Evolutionary conservation across 2,113 vertebrate species (phyloP), one percentile per base, ranked within the genome.

Genomic region (Melanerpes aurifrons): DNA sequence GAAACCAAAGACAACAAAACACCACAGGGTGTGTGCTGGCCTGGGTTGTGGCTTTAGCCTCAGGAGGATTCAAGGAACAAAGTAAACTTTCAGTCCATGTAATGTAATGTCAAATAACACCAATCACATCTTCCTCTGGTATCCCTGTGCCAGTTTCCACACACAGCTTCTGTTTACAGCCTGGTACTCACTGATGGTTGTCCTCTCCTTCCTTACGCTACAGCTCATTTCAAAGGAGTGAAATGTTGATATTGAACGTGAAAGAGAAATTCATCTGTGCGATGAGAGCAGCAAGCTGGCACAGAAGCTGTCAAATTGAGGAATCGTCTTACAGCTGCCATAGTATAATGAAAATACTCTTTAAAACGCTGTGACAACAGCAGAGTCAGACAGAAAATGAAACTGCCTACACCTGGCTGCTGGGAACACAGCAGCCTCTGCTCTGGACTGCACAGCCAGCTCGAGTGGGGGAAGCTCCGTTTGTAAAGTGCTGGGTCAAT

Each of bases 321-420:
- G 45, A 77, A 92, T 32, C 15, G 32, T 72, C 75, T 92, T 62
- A 81, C 28, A 94, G 77, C 68, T 75, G 85, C 72, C 78, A 86
- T 0, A 43, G 73, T 19, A 86, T 66, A 73, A 86, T 61, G 50
- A 91, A 94, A 96, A 80, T 43, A 57, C 37, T 57, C 53, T 86
- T 87, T 71, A 80, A 79, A 90, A 83, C 54, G 37, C 47, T 18
- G 45, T 57, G 63, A 87, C 93, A 87, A 69, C 37, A 69, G 79
- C 59, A 32, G 57, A 91, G 47, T 3, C 3, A 86, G 40, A 71
- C 45, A 83, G 91, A 53, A 78, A 61, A 62, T 4, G 37, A 73
- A 89, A 22, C 21, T 64, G 86, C 83, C 74, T 81, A 26, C 28
- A 80, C 72, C 80, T 53, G 71, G 40, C 40, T 40, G 40, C 40